Percentiles rank a stretch among this genome's conserved stretches.
Conservation (phyloP, 2,797 vertebrate genomes). For the Dallia pectoralis region DNA sequence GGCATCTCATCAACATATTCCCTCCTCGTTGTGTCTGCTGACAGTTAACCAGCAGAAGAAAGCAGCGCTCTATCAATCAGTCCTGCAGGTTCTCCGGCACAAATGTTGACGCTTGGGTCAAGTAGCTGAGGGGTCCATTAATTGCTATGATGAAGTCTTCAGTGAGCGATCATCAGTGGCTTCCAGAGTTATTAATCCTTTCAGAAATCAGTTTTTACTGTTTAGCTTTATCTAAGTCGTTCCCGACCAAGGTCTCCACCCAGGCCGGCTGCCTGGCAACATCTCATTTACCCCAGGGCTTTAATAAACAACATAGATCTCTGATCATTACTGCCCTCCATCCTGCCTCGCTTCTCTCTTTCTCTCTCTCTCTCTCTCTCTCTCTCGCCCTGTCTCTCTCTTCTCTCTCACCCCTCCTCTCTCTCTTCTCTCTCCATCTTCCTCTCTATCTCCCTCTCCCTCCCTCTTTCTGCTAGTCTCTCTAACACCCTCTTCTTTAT, state of each 20-base stretch:
- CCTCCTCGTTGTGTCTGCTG: constrained; percentile 56
- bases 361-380: constrained; percentile 12
- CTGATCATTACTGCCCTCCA: constrained; percentile 38
- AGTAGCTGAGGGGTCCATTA: constrained; percentile 72
- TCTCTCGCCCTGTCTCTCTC: background rate
- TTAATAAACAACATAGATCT: constrained; percentile 65
- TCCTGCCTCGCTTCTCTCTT: constrained; percentile 4
- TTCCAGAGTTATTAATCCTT: constrained; percentile 67
- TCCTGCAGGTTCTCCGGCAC: constrained; percentile 69
- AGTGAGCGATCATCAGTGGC: constrained; percentile 70
- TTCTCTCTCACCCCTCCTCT: background rate
- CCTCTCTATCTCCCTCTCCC: background rate
- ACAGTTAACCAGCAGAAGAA: constrained; percentile 61
- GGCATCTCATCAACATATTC: constrained; percentile 57
- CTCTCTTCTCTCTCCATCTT: background rate
- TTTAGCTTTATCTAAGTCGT: constrained; percentile 56
- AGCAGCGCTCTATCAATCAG: constrained; percentile 68
- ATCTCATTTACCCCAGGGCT: constrained; percentile 65
- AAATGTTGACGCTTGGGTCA: constrained; percentile 72
- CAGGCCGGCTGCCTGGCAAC: constrained; percentile 24
- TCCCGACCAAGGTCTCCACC: background rate
- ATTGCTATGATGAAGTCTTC: constrained; percentile 77
- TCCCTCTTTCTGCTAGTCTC: background rate
- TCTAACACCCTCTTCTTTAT: too few species aligned
- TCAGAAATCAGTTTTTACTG: constrained; percentile 67